These are phyloP conservation scores for Cerastoderma edule DNA, from an alignment of 2,888 invertebrate species.

Conservation along the genomic window DNA sequence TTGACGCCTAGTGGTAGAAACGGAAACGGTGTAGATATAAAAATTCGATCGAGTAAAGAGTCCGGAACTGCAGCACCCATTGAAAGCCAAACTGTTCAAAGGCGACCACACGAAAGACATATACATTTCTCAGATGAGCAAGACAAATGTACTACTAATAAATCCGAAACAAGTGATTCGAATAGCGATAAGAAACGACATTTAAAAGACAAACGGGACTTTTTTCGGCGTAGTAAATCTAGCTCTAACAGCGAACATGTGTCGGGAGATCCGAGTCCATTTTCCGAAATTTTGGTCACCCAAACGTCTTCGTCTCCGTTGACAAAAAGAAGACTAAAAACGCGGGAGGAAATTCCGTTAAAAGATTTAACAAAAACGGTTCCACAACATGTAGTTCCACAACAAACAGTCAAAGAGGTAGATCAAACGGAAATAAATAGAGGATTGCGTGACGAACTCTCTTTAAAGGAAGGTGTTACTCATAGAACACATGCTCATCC, in stretches of 20 bases:
- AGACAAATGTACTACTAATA: background rate
- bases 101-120: constrained; percentile 2
- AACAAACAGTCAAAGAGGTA: background rate
- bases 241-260: constrained; percentile 15
- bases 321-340: background rate
- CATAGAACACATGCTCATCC: background rate
- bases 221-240: constrained; percentile 9
- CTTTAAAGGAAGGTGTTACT: background rate
- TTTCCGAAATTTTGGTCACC: background rate
- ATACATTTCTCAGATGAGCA: constrained; percentile 25
- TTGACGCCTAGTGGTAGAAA: constrained; percentile 12
- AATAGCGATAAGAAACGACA: constrained; percentile 1
- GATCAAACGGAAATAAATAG: background rate
- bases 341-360: constrained; percentile 12
- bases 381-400: background rate
- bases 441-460: background rate
- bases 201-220: constrained; percentile 10
- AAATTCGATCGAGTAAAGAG: background rate
- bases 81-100: background rate
- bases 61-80: background rate
- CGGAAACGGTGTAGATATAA: background rate
- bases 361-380: background rate
- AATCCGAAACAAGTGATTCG: background rate
- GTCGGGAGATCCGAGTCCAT: background rate
- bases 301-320: background rate